A percentile compares a stretch with the other conserved stretches of the same genome.
Conservation (phyloP, 1,140 invertebrate species). For the Sesamia nonagrioides region DNA sequence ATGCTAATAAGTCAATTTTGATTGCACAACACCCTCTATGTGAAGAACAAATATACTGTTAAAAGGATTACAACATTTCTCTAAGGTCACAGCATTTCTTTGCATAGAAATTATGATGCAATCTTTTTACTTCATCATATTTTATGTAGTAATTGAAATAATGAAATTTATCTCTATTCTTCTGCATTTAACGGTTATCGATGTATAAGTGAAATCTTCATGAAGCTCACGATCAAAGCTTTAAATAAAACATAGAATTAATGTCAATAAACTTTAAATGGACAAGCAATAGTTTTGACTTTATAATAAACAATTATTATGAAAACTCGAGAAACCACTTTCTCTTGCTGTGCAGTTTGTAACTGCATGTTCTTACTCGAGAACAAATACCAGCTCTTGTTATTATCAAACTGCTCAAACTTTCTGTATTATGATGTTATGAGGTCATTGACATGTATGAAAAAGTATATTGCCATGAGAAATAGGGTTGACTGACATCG, state of each 20-base stretch:
- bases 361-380: slow-evolving; percentile 16
- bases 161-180: not conserved
- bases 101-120: slow-evolving; percentile 27
- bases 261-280: slow-evolving; percentile 4
- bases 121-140: slow-evolving; percentile 6
- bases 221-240: slow-evolving; percentile 27
- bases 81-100: slow-evolving; percentile 46
- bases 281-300: slow-evolving; percentile 12
- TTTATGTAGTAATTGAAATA: not conserved
- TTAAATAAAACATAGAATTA: slow-evolving; percentile 23
- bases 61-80: slow-evolving; percentile 44
- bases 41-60: slow-evolving; percentile 33
- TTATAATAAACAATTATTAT: slow-evolving; percentile 49
- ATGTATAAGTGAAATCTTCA: slow-evolving; percentile 10
- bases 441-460: slow-evolving; percentile 42
- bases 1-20: slow-evolving; percentile 43
- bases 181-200: not conserved
- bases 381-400: slow-evolving; percentile 20
- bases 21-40: slow-evolving; percentile 28
- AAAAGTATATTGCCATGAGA: slow-evolving; percentile 26
- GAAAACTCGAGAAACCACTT: slow-evolving; percentile 45
- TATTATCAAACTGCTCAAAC: slow-evolving; percentile 20
- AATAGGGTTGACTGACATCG: slow-evolving; percentile 28
- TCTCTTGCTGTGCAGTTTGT: slow-evolving; percentile 16
- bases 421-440: slow-evolving; percentile 29